Conservation (phyloP, 2,888 invertebrate species). For the Brachypalpus laphriformis region DNA sequence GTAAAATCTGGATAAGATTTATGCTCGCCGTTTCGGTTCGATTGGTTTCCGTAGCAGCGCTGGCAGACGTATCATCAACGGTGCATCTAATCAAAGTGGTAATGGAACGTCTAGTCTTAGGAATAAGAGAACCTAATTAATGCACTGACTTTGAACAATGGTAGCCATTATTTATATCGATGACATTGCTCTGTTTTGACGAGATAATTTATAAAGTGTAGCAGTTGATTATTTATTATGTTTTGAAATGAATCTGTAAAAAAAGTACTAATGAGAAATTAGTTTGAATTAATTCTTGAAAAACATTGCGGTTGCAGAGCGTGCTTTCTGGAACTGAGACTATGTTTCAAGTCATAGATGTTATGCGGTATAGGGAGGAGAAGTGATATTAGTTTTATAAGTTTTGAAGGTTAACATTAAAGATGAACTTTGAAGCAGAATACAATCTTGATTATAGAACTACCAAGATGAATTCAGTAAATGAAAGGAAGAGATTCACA, state of each 20-base stretch:
- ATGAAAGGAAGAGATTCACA: too few relatives aligned
- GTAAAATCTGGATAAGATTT: slow-evolving; percentile 53
- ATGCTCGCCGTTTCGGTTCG: slow-evolving; percentile 66
- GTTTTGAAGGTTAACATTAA: too few relatives aligned
- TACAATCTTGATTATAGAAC: too few relatives aligned
- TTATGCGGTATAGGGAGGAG: neutral
- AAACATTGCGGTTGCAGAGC: neutral
- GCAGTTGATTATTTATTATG: slow-evolving; percentile 37
- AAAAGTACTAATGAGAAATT: neutral
- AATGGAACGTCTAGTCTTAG: slow-evolving; percentile 12
- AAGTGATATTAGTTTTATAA: too few relatives aligned
- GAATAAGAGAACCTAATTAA: neutral
- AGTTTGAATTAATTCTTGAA: neutral
- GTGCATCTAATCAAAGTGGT: slow-evolving; percentile 50
- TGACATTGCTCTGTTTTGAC: slow-evolving; percentile 32
- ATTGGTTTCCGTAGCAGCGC: slow-evolving; percentile 42
- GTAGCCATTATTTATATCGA: slow-evolving; percentile 47
- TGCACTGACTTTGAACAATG: slow-evolving; percentile 16
- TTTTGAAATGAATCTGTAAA: slow-evolving; percentile 10
- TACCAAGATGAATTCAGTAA: too few relatives aligned
- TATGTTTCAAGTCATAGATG: neutral
- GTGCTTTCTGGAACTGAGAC: neutral
- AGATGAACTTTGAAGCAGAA: too few relatives aligned
- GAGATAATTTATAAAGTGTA: slow-evolving; percentile 47
- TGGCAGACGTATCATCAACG: slow-evolving; percentile 55